Evolutionary conservation across 1,140 invertebrate species (phyloP).

Genomic region (Scylla paramamosain): DNA sequence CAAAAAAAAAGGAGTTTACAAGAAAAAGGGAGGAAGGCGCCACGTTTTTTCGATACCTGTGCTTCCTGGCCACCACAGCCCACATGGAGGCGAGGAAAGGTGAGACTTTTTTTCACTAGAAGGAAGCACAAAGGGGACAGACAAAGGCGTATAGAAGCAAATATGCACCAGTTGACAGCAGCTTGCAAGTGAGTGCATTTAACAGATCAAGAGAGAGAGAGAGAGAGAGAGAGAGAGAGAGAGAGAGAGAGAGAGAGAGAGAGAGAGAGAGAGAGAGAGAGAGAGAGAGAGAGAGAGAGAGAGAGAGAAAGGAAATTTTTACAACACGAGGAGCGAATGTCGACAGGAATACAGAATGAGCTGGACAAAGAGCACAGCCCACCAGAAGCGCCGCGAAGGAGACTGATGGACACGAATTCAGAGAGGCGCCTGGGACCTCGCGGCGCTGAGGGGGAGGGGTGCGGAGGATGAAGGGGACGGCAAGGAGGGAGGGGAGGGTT

Average conservation of each 20-base stretch:
- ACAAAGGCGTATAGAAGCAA: neutral
- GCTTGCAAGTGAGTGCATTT: neutral
- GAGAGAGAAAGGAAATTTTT: slow-evolving; percentile 30
- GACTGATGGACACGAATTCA: slow-evolving; percentile 12
- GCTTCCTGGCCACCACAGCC: neutral
- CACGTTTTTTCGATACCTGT: slow-evolving; percentile 36
- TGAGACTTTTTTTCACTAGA: neutral
- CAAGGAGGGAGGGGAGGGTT: neutral
- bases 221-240: slow-evolving; percentile 41
- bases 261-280: slow-evolving; percentile 67
- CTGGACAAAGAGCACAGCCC: neutral
- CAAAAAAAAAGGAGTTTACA: neutral
- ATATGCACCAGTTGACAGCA: neutral
- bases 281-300: slow-evolving; percentile 55
- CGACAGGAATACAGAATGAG: slow-evolving; percentile 29
- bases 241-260: slow-evolving; percentile 66
- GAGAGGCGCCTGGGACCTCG: neutral
- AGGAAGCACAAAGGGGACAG: neutral
- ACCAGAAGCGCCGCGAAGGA: neutral
- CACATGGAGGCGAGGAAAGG: neutral
- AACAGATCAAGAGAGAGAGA: neutral
- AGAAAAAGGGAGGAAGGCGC: neutral
- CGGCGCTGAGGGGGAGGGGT: neutral
- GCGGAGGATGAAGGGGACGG: neutral
- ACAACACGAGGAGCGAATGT: slow-evolving; percentile 25